Base-by-base conservation (phyloP, 1,140 invertebrate species). In the Musca domestica region DNA sequence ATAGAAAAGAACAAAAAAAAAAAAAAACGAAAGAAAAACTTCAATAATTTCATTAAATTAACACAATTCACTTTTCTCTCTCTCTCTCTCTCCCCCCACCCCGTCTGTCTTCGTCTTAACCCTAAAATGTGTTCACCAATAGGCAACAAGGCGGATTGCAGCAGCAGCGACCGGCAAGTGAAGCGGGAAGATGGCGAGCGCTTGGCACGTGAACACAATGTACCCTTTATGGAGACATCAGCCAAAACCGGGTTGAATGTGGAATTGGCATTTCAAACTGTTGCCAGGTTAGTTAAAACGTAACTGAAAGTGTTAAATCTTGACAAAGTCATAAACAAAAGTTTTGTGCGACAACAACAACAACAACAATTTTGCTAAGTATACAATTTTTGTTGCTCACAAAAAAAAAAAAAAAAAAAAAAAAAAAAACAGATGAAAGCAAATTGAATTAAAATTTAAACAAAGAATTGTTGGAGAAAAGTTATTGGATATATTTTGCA, bases 211-310 rank as follows among this genome's bases (percentile, higher is more conserved):
- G 91, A 93, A 83, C 91, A 94, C 81, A 89, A 89, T 82, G 91
- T 94, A 54, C 87, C 91, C 65, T 94, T 94, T 84, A 92, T 93
- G 90, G 92, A 94, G 84, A 93, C 92, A 49, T 93, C 91, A 19
- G 92, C 92, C 34, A 93, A 93, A 85, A 93, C 91, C 74, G 91
- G 92, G 73, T 86, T 91, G 73, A 93, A 94, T 77, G 92, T 94
- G 67, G 92, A 93, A 81, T 84, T 91, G 73, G 91, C 91, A 67
- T 94, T 92, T 82, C 87, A 88, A 75, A 90, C 91, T 49, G 88
- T 93, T 72, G 92, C 92, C 66, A 90, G 90, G 86, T 81, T 23
- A 71, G 69, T 49, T n/a, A 30, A 47, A 34, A 22, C 14, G 20
- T 19, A 51, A 52, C 3, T 22, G 47, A 15, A 22, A 3, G 6